phyloP scores from a whole-genome alignment of 2,888 invertebrate species.

The Drosophila differens region DNA sequence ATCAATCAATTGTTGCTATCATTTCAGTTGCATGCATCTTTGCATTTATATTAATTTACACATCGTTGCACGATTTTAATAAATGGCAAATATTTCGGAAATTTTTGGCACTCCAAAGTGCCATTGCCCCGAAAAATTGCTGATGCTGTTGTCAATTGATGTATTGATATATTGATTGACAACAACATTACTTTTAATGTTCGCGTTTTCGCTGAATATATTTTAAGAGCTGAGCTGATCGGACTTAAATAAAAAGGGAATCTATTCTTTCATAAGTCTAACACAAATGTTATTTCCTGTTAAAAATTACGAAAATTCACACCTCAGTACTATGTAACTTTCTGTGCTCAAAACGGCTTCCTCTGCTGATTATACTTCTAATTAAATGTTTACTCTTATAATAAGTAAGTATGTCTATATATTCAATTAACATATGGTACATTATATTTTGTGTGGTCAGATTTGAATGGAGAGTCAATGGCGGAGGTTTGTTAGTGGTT shows the following conservation, averaged over 20 bases:
- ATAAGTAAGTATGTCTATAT: neutral
- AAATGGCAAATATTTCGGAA: slow-evolving; percentile 45
- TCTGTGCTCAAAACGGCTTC: slow-evolving; percentile 15
- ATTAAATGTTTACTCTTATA: neutral
- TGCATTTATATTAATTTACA: slow-evolving; percentile 45
- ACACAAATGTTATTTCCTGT: neutral
- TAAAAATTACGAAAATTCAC: neutral
- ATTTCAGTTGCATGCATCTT: slow-evolving; percentile 24
- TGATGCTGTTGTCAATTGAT: slow-evolving; percentile 26
- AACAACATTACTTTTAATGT: slow-evolving; percentile 30
- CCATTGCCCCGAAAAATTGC: slow-evolving; percentile 53
- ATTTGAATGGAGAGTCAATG: slow-evolving; percentile 43
- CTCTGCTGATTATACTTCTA: slow-evolving; percentile 12
- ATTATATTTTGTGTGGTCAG: slow-evolving; percentile 34
- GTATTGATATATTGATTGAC: slow-evolving; percentile 58
- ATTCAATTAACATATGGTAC: slow-evolving; percentile 40
- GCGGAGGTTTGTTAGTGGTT: slow-evolving; percentile 19
- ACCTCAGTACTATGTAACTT: neutral
- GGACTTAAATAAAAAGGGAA: neutral
- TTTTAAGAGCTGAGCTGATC: neutral
- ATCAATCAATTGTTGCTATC: slow-evolving; percentile 23
- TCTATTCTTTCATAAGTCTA: neutral
- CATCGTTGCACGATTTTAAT: slow-evolving; percentile 64
- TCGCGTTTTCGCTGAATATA: neutral
- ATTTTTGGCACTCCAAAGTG: slow-evolving; percentile 42